Base-by-base conservation (phyloP, 2,113 vertebrate genomes). In the Pimephales promelas region DNA sequence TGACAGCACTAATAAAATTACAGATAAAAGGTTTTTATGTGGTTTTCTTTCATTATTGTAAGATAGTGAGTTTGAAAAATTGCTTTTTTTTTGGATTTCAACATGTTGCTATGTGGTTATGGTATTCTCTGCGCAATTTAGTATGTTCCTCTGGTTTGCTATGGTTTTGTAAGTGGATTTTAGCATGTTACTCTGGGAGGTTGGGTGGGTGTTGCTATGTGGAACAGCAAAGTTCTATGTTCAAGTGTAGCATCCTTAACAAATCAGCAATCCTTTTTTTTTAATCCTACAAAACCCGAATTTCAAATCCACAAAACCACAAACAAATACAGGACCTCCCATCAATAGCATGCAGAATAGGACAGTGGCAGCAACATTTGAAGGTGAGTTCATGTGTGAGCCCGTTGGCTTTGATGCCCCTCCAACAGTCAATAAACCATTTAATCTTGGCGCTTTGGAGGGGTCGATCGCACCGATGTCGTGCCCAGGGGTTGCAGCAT, bases 361-460 rank as follows among this genome's bases (percentile, higher is more conserved):
- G 20, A 79, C 43, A 79, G 59, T 49, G 59, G 47, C 77, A 47
- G 79, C 91, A 88, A 91, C 90, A 91, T 92, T 87, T 93, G 92
- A 94, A 94, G 93, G 93, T 94, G 91, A 94, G 90, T 90, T 74
- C 79, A 78, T 83, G 87, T 57, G 86, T 86, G 87, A 88, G 90
- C 87, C 86, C 62, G 13, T 71, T 78, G 62, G 75, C 89, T 91
- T 85, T 90, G 89, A 92, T 90, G 90, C 88, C 88, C 88, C 85
- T 64, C 83, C 87, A 74, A 76, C 91, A 89, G 93, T 94, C 94
- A 95, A 94, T 95, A 95, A 95, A 90, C 90, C 90, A 91, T 94
- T 95, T 95, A 93, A 95, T 94, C 92, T 91, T 0, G 71, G 83
- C 61, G 90, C 88, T 89, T 80, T 82, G 84, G 88, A 86, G 78